Conservation (phyloP, 2,888 invertebrate genomes). For the Augiades crinisus region DNA sequence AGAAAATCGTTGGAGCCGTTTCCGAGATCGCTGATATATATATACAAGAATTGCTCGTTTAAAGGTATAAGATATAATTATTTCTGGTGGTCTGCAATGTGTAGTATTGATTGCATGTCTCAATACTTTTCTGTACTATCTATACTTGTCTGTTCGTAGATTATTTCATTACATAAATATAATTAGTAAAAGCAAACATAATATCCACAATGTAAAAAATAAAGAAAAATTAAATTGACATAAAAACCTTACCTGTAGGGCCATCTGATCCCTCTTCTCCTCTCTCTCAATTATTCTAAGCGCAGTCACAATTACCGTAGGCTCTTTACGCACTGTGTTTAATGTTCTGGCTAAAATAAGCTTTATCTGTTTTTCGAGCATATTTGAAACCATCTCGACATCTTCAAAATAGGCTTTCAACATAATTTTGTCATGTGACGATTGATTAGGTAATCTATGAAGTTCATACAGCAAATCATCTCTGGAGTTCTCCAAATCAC, state of each 20-base stretch:
- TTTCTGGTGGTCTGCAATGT: too few relatives aligned
- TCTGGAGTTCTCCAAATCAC: slow-evolving; percentile 97
- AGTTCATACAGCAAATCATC: slow-evolving; percentile 97
- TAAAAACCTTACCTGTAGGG: slow-evolving; percentile 77
- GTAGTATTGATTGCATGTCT: too few relatives aligned
- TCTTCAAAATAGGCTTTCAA: slow-evolving; percentile 98
- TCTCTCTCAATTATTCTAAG: slow-evolving; percentile 98
- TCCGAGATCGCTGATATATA: too few relatives aligned
- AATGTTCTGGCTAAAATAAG: slow-evolving; percentile 94
- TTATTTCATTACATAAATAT: too few relatives aligned
- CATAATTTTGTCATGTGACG: slow-evolving; percentile 94
- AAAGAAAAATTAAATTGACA: too few relatives aligned
- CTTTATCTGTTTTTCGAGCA: slow-evolving; percentile 95
- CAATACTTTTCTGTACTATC: too few relatives aligned
- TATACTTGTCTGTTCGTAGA: too few relatives aligned
- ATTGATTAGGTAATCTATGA: slow-evolving; percentile 95
- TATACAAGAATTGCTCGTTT: too few relatives aligned
- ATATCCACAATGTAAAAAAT: too few relatives aligned
- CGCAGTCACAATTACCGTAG: slow-evolving; percentile 97
- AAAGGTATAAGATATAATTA: too few relatives aligned
- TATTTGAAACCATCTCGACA: slow-evolving; percentile 93
- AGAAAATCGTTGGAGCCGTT: too few relatives aligned
- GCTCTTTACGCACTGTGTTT: slow-evolving; percentile 96
- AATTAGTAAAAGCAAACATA: too few relatives aligned
- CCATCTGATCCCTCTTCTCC: slow-evolving; percentile 95